Evolutionary conservation across 1,140 invertebrate species (phyloP).

Genomic region (Drosophila nannoptera): DNA sequence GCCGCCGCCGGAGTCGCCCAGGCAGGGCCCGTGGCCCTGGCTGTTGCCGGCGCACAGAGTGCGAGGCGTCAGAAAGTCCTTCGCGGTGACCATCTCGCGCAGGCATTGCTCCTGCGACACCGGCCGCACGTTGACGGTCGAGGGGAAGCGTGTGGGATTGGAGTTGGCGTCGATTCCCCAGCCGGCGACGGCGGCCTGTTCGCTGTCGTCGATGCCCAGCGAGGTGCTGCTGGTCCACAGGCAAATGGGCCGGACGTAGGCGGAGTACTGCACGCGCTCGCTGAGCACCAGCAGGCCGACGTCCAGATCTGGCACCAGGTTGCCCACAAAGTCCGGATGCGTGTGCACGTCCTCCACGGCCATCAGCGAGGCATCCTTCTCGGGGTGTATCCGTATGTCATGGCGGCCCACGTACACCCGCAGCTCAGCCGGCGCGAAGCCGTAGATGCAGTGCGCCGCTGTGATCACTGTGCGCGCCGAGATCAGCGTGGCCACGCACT

Average conservation of each 20-base stretch:
- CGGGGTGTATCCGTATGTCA: constrained; percentile 52
- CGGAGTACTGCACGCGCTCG: constrained; percentile 38
- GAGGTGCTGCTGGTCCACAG: constrained; percentile 47
- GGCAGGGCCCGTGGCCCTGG: constrained; percentile 53
- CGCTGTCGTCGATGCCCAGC: constrained; percentile 30
- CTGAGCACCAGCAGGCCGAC: constrained; percentile 57
- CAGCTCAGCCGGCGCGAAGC: constrained; percentile 18
- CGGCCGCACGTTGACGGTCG: constrained; percentile 37
- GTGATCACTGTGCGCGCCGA: constrained; percentile 58
- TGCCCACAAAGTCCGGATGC: constrained; percentile 61
- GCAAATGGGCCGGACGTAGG: constrained; percentile 69
- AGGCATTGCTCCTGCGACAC: constrained; percentile 55
- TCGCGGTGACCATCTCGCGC: constrained; percentile 38
- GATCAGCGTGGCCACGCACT: constrained; percentile 57
- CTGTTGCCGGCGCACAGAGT: constrained; percentile 69
- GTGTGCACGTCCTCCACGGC: constrained; percentile 40
- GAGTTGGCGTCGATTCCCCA: constrained; percentile 63
- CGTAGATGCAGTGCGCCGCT: constrained; percentile 67
- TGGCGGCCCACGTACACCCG: constrained; percentile 63
- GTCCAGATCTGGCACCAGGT: constrained; percentile 60
- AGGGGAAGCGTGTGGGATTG: constrained; percentile 39
- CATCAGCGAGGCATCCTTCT: constrained; percentile 38
- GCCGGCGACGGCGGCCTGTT: constrained; percentile 57
- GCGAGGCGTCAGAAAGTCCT: constrained; percentile 57
- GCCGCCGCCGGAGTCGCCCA: constrained; percentile 66